A percentile compares a stretch with the other conserved stretches of the same genome.
Evolutionary conservation across 2,113 vertebrate species (phyloP).

Genomic region (Paracyprichromis sp.): DNA sequence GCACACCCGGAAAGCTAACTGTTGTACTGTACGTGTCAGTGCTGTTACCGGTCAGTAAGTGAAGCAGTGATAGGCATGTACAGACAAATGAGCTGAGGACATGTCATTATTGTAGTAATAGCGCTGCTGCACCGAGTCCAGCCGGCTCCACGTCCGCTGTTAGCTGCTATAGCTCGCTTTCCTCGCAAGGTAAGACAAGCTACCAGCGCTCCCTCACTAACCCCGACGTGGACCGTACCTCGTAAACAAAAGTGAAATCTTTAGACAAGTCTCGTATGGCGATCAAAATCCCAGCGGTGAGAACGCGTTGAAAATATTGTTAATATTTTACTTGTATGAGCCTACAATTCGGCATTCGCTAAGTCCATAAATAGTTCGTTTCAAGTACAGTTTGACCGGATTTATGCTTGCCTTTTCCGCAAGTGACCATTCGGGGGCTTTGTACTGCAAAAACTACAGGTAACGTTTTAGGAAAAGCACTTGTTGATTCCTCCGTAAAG

Average conservation of each 20-base stretch:
- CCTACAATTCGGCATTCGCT: not conserved
- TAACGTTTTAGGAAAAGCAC: not conserved
- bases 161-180: not conserved
- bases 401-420: not conserved
- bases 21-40: not conserved
- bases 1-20: not conserved
- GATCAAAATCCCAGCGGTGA: not conserved
- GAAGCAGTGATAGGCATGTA: not conserved
- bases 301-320: accelerated
- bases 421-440: not conserved
- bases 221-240: not conserved
- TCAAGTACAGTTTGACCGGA: not conserved
- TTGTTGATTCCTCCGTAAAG: not conserved
- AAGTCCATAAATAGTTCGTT: not conserved
- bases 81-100: not conserved
- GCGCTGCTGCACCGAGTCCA: not conserved
- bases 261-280: not conserved
- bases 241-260: not conserved
- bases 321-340: not conserved
- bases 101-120: not conserved
- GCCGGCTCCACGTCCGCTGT: not conserved
- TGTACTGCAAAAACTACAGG: not conserved
- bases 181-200: constrained; percentile 7
- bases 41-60: not conserved
- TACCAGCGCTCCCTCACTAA: not conserved